These are phyloP conservation scores for Lasius fuliginosus DNA, from an alignment of 2,888 invertebrate species.

Conservation along the genomic window DNA sequence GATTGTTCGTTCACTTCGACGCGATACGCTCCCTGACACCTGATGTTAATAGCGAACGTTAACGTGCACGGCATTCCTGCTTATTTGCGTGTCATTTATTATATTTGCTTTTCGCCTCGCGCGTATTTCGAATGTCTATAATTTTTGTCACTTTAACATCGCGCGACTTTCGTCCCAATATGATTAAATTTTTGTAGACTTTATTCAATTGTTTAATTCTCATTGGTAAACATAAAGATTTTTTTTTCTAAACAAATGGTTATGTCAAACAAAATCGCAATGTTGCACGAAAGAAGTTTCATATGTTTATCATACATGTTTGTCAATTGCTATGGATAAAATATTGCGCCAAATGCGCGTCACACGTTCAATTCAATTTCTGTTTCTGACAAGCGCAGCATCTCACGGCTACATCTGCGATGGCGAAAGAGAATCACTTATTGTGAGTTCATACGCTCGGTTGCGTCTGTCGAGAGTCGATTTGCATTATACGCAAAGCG, in stretches of 20 bases:
- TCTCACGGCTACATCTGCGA: neutral
- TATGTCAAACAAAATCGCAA: neutral
- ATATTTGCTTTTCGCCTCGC: neutral
- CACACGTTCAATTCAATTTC: neutral
- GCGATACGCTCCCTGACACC: constrained; percentile 59
- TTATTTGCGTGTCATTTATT: neutral
- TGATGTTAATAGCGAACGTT: constrained; percentile 18
- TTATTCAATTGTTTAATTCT: neutral
- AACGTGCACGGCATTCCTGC: neutral
- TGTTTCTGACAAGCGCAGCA: neutral
- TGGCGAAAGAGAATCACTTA: constrained; percentile 34
- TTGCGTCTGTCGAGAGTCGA: constrained; percentile 1
- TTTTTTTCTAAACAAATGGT: neutral
- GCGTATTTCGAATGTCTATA: neutral
- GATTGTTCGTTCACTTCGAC: constrained; percentile 74
- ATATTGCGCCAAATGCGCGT: neutral
- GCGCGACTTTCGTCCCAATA: neutral
- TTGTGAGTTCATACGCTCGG: neutral
- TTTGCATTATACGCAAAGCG: constrained; percentile 26
- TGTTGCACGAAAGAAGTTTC: neutral
- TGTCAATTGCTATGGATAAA: neutral
- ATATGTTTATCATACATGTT: neutral
- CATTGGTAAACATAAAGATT: neutral
- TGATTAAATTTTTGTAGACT: neutral
- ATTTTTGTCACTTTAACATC: neutral